These are phyloP conservation scores for Silurus asotus DNA, from an alignment of 2,113 vertebrate genomes.

Conservation along the genomic window DNA sequence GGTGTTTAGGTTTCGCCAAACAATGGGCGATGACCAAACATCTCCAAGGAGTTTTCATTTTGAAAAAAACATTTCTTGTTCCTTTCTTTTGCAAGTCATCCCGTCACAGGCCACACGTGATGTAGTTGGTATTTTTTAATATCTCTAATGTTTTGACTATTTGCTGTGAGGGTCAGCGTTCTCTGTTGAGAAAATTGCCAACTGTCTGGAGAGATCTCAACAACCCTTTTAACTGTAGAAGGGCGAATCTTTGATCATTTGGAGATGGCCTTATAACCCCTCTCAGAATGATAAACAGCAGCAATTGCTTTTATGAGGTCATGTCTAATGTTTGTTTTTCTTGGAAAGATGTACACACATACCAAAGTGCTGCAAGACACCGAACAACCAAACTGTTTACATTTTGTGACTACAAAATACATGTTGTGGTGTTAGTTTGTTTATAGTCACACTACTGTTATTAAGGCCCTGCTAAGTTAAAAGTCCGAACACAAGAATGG, in stretches of 20 bases:
- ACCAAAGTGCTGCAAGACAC: not conserved
- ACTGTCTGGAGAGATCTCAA: not conserved
- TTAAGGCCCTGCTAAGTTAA: no score
- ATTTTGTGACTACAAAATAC: no score
- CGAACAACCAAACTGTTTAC: not conserved
- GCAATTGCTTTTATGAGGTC: not conserved
- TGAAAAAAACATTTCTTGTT: no score
- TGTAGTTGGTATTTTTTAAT: not conserved
- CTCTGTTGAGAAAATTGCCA: not conserved
- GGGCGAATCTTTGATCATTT: not conserved
- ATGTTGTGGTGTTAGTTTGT: no score
- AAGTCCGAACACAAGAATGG: no score
- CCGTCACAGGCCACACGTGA: not conserved
- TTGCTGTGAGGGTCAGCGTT: not conserved
- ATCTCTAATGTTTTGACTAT: not conserved
- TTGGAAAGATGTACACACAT: not conserved
- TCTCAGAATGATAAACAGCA: not conserved
- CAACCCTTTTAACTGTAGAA: not conserved
- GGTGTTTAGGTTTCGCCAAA: not conserved
- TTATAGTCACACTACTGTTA: no score
- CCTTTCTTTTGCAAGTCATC: no score
- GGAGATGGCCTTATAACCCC: not conserved
- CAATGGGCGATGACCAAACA: not conserved
- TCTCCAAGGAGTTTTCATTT: not conserved
- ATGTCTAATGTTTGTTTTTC: not conserved